phyloP scores from a whole-genome alignment of 2,113 vertebrate species.

The Ellobius talpinus region DNA sequence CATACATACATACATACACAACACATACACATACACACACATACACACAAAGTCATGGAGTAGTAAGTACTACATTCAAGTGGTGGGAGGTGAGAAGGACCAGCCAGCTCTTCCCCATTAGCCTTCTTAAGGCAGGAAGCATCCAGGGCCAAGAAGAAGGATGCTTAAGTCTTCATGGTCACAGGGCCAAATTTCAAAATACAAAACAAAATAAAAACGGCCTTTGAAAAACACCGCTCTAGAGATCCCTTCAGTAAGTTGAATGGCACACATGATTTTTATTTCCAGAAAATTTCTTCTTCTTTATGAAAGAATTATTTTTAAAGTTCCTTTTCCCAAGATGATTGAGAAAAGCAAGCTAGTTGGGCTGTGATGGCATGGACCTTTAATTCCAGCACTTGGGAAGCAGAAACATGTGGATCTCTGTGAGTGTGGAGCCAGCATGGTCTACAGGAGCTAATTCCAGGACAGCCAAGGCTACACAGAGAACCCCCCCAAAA shows the following conservation, averaged over 20 bases:
- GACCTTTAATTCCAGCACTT: too few species aligned
- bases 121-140: not conserved
- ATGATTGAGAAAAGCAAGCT: slow-evolving; percentile 2
- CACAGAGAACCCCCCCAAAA: not conserved
- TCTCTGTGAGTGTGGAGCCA: too few species aligned
- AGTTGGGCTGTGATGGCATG: too few species aligned
- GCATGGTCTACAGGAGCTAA: too few species aligned
- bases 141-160: not conserved
- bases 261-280: not conserved
- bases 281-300: slow-evolving; percentile 18
- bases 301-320: not conserved
- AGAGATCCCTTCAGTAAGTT: not conserved
- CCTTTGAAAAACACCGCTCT: not conserved
- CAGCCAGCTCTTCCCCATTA: not conserved
- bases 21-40: too few species aligned
- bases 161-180: not conserved
- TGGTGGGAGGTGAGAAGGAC: not conserved
- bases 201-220: not conserved
- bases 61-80: too few species aligned
- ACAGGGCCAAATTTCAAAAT: not conserved
- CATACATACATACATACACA: too few species aligned
- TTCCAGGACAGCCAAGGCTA: too few species aligned
- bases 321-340: slow-evolving; percentile 16
- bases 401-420: too few species aligned
- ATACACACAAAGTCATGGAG: not conserved